Conservation (phyloP, 1,140 invertebrate species). For the Oncopodura yosiiana region DNA sequence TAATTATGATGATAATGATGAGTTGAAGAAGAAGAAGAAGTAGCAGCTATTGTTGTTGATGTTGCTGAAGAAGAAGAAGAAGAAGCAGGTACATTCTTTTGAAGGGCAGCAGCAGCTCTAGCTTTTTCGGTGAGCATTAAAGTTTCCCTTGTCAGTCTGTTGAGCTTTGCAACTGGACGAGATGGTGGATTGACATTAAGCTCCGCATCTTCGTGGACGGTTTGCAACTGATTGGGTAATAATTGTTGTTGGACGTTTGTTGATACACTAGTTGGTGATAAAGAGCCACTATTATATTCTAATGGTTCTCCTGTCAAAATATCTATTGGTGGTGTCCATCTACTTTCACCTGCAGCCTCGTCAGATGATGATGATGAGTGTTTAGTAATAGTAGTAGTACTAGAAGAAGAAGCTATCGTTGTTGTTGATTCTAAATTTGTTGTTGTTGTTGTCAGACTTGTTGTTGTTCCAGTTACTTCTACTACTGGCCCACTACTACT, state of each 20-base stretch:
- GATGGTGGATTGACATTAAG: slow-evolving; percentile 8
- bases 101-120: too few species aligned
- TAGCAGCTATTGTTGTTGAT: slow-evolving; percentile 34
- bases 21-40: too few species aligned
- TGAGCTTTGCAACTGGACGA: neutral
- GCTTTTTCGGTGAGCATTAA: neutral
- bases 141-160: slow-evolving; percentile 16
- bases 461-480: slow-evolving; percentile 1
- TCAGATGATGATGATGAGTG: too few species aligned
- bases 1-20: slow-evolving; percentile 41
- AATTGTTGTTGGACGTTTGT: slow-evolving; percentile 1
- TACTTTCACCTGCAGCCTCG: too few species aligned
- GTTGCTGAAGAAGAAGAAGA: too few species aligned
- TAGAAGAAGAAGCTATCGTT: too few species aligned
- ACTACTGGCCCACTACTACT: slow-evolving; percentile 7
- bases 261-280: neutral
- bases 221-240: slow-evolving; percentile 20
- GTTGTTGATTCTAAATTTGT: too few species aligned
- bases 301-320: slow-evolving; percentile 21
- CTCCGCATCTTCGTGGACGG: slow-evolving; percentile 22
- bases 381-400: too few species aligned
- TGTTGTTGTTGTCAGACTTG: too few species aligned
- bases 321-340: slow-evolving; percentile 31
- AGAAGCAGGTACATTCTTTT: too few species aligned
- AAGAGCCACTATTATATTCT: neutral